These are phyloP conservation scores for Drosophila gaucha DNA, from an alignment of 2,888 invertebrate genomes.

Conservation along the genomic window DNA sequence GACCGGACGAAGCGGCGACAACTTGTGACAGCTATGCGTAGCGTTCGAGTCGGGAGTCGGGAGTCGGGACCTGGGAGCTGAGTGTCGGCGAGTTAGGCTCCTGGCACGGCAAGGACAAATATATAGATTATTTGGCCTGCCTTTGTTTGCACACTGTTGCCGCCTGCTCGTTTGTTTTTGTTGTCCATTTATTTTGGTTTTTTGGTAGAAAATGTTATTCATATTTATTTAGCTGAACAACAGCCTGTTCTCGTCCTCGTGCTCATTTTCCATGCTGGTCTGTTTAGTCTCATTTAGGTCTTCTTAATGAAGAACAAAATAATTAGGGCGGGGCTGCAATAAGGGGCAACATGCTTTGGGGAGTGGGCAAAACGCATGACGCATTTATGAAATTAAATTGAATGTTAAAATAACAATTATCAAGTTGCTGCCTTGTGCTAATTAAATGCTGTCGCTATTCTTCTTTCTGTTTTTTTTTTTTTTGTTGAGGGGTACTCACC, in stretches of 20 bases:
- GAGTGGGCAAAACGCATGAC: conserved; percentile 23
- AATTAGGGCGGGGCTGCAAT: conserved; percentile 34
- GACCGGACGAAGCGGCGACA: conserved; percentile 46
- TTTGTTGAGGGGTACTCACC: conserved; percentile 84
- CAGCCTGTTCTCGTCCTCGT: conserved; percentile 15
- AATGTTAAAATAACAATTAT: conserved; percentile 74
- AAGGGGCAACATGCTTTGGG: conserved; percentile 20
- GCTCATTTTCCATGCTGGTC: conserved; percentile 15
- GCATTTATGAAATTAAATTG: conserved; percentile 72
- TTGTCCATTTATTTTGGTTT: conserved; percentile 26
- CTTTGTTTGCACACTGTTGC: conserved; percentile 49
- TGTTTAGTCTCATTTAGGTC: conserved; percentile 63
- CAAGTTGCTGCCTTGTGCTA: conserved; percentile 34
- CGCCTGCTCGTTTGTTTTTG: conserved; percentile 19
- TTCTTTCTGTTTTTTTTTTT: too few relatives aligned
- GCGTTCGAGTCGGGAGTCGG: background rate
- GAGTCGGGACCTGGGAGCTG: background rate
- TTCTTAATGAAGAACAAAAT: conserved; percentile 74
- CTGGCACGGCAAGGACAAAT: conserved; percentile 28
- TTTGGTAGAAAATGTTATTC: conserved; percentile 63
- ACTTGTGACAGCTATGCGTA: conserved; percentile 58
- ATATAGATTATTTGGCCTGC: conserved; percentile 58
- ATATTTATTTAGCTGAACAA: conserved; percentile 70
- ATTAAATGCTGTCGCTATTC: conserved; percentile 4
- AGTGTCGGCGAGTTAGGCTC: conserved; percentile 7